Evolutionary conservation across 2,113 vertebrate species (phyloP).

Genomic region (Athene cunicularia): DNA sequence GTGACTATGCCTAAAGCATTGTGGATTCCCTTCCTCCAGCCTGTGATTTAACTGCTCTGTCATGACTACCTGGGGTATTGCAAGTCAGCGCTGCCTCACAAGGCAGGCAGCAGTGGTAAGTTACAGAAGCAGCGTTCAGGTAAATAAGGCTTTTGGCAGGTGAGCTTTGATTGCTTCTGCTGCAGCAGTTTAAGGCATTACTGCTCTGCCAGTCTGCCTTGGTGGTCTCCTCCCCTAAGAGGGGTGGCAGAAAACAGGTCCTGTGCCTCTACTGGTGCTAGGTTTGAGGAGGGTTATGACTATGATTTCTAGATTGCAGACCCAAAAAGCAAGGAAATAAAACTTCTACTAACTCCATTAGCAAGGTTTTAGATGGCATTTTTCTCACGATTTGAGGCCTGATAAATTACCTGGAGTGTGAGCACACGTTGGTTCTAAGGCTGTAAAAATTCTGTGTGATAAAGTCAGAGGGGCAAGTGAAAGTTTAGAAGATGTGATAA

Average conservation of each 20-base stretch:
- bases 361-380: not conserved
- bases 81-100: not conserved
- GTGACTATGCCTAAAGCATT: not conserved
- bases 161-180: not conserved
- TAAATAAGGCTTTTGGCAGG: not conserved
- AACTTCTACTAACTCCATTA: not conserved
- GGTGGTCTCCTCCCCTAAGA: not conserved
- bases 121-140: not conserved
- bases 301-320: not conserved
- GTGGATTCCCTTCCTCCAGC: not conserved
- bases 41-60: not conserved
- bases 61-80: not conserved
- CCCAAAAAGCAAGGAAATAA: not conserved
- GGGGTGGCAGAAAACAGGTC: not conserved
- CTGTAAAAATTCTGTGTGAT: not conserved
- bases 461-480: not conserved
- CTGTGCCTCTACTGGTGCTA: not conserved
- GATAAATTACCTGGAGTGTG: not conserved
- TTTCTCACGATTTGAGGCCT: not conserved
- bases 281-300: not conserved
- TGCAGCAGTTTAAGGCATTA: not conserved
- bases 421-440: not conserved
- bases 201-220: not conserved
- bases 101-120: not conserved
- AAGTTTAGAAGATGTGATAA: not conserved